phyloP scores from a whole-genome alignment of 2,888 invertebrate genomes.

The Fragum sueziense region DNA sequence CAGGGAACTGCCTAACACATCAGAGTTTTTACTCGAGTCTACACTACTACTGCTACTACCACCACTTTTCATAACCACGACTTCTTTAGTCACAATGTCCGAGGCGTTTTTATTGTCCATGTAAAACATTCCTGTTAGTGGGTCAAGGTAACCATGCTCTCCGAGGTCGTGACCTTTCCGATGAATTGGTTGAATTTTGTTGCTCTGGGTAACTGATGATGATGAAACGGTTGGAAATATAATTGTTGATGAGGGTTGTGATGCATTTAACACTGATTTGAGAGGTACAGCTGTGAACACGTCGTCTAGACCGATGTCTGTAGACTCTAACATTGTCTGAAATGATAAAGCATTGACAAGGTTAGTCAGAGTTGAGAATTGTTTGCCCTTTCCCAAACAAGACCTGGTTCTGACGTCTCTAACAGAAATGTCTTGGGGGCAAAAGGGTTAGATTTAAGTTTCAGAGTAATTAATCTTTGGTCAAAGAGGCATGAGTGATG shows the following conservation, averaged over 20 bases:
- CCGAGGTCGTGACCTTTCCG: slow-evolving; percentile 1
- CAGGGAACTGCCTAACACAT: slow-evolving; percentile 77
- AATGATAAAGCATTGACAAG: no score
- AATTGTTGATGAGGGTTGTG: slow-evolving; percentile 4
- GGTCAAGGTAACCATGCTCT: slow-evolving; percentile 70
- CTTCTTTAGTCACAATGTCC: slow-evolving; percentile 29
- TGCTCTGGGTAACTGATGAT: neutral
- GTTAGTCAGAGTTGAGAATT: no score
- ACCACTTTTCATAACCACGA: slow-evolving; percentile 37
- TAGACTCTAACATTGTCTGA: slow-evolving; percentile 18
- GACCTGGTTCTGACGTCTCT: no score
- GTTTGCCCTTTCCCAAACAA: no score
- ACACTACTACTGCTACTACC: neutral
- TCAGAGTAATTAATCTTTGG: no score
- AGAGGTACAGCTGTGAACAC: slow-evolving; percentile 12
- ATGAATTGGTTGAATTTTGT: neutral
- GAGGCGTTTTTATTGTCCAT: slow-evolving; percentile 43
- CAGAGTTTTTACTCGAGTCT: slow-evolving; percentile 46
- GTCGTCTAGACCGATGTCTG: slow-evolving; percentile 2
- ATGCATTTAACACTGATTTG: neutral
- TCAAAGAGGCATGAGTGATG: no score
- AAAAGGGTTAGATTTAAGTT: no score
- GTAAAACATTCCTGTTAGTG: slow-evolving; percentile 77
- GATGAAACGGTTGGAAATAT: slow-evolving; percentile 7
- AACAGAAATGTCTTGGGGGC: no score